These are phyloP conservation scores for Ptyas mucosa DNA, from an alignment of 2,113 vertebrate genomes.

Conservation along the genomic window DNA sequence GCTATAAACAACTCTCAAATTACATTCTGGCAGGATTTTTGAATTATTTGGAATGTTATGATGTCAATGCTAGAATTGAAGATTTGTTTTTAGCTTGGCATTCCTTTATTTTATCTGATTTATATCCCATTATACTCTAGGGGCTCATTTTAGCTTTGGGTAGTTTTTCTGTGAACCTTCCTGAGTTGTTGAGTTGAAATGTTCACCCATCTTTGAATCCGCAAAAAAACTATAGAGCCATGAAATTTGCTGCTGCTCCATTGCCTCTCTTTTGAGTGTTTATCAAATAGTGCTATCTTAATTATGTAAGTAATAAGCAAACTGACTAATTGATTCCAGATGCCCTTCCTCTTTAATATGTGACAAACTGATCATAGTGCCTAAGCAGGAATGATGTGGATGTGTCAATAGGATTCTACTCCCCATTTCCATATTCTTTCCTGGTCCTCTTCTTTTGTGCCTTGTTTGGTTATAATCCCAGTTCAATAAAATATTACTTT, in stretches of 20 bases:
- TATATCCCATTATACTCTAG: background rate
- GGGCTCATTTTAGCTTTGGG: background rate
- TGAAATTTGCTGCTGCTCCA: background rate
- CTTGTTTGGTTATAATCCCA: background rate
- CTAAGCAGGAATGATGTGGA: background rate
- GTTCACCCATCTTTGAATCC: background rate
- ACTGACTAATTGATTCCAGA: background rate
- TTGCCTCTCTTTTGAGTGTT: background rate
- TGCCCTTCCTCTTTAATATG: background rate
- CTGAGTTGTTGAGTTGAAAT: background rate
- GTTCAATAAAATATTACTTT: background rate
- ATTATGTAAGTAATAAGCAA: background rate
- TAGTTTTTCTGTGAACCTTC: background rate
- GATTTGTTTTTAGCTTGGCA: background rate
- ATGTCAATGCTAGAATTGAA: background rate
- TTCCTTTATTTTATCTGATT: background rate
- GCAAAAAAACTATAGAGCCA: background rate
- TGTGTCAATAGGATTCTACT: background rate
- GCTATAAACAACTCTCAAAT: background rate
- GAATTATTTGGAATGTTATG: background rate
- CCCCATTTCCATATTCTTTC: background rate
- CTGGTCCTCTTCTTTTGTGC: background rate
- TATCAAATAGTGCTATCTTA: background rate
- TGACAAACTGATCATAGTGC: background rate
- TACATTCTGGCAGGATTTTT: background rate